Conservation (phyloP, 2,797 vertebrate genomes). For the Petrocephalus schoutedeni region DNA sequence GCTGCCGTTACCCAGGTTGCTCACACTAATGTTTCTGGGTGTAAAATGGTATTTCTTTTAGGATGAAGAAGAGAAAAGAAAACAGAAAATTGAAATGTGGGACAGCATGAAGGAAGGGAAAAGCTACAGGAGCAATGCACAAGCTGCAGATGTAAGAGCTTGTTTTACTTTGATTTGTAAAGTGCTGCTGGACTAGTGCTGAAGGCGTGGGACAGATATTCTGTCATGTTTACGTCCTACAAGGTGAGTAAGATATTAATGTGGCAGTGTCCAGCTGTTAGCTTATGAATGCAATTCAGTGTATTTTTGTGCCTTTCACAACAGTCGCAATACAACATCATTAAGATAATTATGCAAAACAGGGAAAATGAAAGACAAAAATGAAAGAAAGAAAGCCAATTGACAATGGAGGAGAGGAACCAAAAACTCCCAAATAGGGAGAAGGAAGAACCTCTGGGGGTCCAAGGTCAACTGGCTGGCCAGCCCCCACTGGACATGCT, state of each 20-base stretch:
- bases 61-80: conserved; percentile 84
- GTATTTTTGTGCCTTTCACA: too few relatives aligned
- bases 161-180: neutral
- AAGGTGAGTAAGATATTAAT: neutral
- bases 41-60: conserved; percentile 39
- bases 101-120: conserved; percentile 82
- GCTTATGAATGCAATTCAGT: neutral
- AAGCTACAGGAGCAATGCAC: conserved; percentile 66
- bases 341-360: too few relatives aligned
- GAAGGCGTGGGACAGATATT: neutral
- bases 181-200: neutral
- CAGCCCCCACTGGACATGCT: too few relatives aligned
- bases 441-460: too few relatives aligned
- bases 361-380: too few relatives aligned
- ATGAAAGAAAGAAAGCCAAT: too few relatives aligned
- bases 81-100: conserved; percentile 82
- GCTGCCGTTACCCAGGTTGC: neutral
- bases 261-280: neutral
- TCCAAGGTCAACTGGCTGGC: too few relatives aligned
- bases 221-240: neutral
- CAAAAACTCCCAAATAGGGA: too few relatives aligned
- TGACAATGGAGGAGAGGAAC: too few relatives aligned
- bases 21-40: neutral
- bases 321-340: too few relatives aligned
- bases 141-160: conserved; percentile 57